Evolutionary conservation across 2,113 vertebrate genomes (phyloP).

Genomic region (Callospermophilus lateralis): DNA sequence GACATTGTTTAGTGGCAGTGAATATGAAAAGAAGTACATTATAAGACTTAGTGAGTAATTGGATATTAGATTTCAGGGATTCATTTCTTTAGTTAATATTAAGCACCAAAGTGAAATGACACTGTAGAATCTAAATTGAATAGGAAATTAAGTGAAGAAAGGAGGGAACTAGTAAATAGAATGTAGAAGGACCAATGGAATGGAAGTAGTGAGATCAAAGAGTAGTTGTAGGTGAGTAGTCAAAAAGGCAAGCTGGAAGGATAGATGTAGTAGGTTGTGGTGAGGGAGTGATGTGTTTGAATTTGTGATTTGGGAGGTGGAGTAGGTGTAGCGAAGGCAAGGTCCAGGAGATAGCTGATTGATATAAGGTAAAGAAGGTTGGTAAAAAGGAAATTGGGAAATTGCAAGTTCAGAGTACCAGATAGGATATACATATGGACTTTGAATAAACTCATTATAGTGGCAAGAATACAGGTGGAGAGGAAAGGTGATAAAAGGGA

Average conservation of each 20-base stretch:
- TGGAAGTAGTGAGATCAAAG: not conserved
- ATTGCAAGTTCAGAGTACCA: not conserved
- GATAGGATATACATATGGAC: not conserved
- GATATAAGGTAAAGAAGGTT: not conserved
- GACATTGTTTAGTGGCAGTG: not conserved
- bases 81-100: slow-evolving; percentile 30
- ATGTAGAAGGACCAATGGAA: not conserved
- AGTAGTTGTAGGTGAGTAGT: not conserved
- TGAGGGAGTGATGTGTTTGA: not conserved
- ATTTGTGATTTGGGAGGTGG: not conserved
- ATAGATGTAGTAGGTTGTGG: not conserved
- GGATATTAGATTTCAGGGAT: slow-evolving; percentile 21
- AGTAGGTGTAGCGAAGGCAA: not conserved
- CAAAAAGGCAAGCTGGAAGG: slow-evolving; percentile 12
- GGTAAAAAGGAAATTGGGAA: not conserved
- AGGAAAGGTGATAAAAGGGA: not conserved
- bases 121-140: not conserved
- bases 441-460: not conserved
- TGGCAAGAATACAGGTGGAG: not conserved
- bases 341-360: not conserved
- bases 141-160: slow-evolving; percentile 42
- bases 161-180: not conserved
- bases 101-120: slow-evolving; percentile 34
- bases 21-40: not conserved
- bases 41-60: not conserved